A percentile compares a stretch with the other conserved stretches of the same genome.
These are phyloP conservation scores for Tolypeutes matacus DNA, from an alignment of 2,797 vertebrate genomes.

Conservation along the genomic window DNA sequence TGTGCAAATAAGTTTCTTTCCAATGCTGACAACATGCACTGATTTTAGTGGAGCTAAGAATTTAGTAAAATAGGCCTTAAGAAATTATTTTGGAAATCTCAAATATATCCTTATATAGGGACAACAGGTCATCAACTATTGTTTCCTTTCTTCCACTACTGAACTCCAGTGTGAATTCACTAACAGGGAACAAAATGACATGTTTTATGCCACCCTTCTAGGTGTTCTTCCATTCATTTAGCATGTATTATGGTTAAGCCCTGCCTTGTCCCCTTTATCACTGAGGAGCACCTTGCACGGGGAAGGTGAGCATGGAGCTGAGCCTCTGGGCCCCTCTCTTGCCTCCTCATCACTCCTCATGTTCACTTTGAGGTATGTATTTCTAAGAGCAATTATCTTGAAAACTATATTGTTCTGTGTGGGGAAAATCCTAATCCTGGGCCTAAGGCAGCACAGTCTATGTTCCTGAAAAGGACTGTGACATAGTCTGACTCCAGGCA, in stretches of 20 bases:
- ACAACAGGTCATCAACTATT: not conserved
- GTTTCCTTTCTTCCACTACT: not conserved
- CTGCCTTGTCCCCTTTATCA: not conserved
- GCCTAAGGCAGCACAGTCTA: not conserved
- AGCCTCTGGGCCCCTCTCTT: not conserved
- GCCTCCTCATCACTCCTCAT: not conserved
- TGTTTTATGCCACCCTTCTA: not conserved
- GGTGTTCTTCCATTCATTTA: not conserved
- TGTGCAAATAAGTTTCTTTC: not conserved
- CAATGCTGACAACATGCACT: not conserved
- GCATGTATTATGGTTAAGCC: not conserved
- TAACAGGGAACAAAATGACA: not conserved
- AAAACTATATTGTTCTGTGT: not conserved
- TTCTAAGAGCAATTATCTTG: slow-evolving; percentile 22
- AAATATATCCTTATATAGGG: not conserved
- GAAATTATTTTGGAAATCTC: slow-evolving; percentile 25
- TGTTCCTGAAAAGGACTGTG: slow-evolving; percentile 47
- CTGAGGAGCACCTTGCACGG: not conserved
- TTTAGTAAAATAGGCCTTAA: slow-evolving; percentile 42
- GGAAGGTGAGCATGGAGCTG: not conserved
- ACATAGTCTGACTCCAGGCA: not conserved
- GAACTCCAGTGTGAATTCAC: not conserved
- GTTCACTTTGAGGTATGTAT: not conserved
- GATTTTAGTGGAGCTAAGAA: not conserved
- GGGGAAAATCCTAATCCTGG: slow-evolving; percentile 1